phyloP scores from a whole-genome alignment of 2,113 vertebrate genomes.

The Tachysurus vachellii region DNA sequence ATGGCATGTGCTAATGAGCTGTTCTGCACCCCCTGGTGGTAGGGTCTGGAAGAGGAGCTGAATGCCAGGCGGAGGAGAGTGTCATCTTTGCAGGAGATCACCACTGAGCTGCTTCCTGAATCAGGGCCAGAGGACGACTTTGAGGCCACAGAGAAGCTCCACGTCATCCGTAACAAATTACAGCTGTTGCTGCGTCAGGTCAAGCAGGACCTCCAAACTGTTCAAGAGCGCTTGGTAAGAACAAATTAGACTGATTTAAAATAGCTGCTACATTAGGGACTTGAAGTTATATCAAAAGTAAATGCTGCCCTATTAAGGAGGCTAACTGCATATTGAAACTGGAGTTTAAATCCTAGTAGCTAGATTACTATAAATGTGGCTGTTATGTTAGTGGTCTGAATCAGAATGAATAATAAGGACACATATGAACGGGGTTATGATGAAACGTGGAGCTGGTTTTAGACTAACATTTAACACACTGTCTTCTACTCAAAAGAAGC shows the following conservation, averaged over 20 bases:
- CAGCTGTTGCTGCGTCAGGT: slow-evolving; percentile 78
- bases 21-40: slow-evolving; percentile 39
- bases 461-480: neutral
- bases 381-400: neutral
- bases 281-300: neutral
- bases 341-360: neutral
- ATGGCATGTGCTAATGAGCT: neutral
- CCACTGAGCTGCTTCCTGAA: slow-evolving; percentile 75
- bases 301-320: neutral
- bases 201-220: slow-evolving; percentile 71
- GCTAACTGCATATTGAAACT: neutral
- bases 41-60: slow-evolving; percentile 85
- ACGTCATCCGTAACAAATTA: slow-evolving; percentile 82
- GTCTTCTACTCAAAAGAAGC: neutral
- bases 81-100: slow-evolving; percentile 80
- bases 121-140: slow-evolving; percentile 67
- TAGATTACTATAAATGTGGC: neutral
- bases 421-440: neutral
- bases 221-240: slow-evolving; percentile 81
- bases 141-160: slow-evolving; percentile 85
- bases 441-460: slow-evolving; percentile 1
- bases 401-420: neutral
- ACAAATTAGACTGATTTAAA: slow-evolving; percentile 7
- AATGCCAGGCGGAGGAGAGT: slow-evolving; percentile 71
- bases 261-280: neutral